A percentile compares a stretch with the other conserved stretches of the same genome.
These are phyloP conservation scores for Ectropis grisescens DNA, from an alignment of 1,140 invertebrate genomes.

Conservation along the genomic window DNA sequence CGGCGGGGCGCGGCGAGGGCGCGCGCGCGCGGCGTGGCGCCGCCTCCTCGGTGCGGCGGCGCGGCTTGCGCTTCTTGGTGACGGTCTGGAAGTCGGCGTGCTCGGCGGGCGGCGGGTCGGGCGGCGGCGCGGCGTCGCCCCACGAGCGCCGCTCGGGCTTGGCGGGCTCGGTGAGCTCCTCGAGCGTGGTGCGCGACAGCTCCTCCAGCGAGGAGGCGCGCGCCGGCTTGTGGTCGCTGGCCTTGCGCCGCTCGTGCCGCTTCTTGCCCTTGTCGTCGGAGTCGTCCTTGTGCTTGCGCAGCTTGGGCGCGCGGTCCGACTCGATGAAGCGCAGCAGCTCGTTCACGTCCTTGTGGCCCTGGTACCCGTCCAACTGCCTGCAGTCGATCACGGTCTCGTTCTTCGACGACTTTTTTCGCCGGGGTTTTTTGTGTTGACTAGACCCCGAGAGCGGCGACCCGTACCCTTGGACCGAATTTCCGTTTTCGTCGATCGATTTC, in stretches of 20 bases:
- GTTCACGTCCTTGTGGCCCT: slow-evolving; percentile 73
- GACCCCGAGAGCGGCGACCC: slow-evolving; percentile 63
- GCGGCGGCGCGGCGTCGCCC: slow-evolving; percentile 31
- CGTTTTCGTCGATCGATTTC: slow-evolving; percentile 77
- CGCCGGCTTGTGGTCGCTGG: slow-evolving; percentile 66
- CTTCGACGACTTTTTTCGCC: slow-evolving; percentile 68
- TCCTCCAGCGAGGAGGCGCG: slow-evolving; percentile 80
- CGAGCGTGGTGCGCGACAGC: slow-evolving; percentile 77
- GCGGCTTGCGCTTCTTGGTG: slow-evolving; percentile 79
- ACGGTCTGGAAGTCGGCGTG: slow-evolving; percentile 78
- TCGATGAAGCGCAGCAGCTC: slow-evolving; percentile 72
- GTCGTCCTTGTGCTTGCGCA: slow-evolving; percentile 53
- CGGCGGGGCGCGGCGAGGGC: slow-evolving; percentile 37
- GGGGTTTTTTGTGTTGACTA: slow-evolving; percentile 71
- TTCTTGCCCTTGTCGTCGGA: slow-evolving; percentile 51
- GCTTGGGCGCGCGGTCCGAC: slow-evolving; percentile 45
- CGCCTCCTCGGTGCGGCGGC: slow-evolving; percentile 69
- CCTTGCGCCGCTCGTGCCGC: slow-evolving; percentile 61
- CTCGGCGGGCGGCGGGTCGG: slow-evolving; percentile 61
- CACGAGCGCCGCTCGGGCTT: slow-evolving; percentile 44
- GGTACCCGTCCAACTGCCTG: slow-evolving; percentile 76
- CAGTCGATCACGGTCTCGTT: slow-evolving; percentile 75
- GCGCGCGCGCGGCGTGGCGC: slow-evolving; percentile 12
- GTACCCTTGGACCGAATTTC: slow-evolving; percentile 73
- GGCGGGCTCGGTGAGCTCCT: slow-evolving; percentile 72